Percentiles rank a stretch among this genome's conserved stretches.
Conservation (phyloP, 1,140 invertebrate species). For the Whitmania pigra region DNA sequence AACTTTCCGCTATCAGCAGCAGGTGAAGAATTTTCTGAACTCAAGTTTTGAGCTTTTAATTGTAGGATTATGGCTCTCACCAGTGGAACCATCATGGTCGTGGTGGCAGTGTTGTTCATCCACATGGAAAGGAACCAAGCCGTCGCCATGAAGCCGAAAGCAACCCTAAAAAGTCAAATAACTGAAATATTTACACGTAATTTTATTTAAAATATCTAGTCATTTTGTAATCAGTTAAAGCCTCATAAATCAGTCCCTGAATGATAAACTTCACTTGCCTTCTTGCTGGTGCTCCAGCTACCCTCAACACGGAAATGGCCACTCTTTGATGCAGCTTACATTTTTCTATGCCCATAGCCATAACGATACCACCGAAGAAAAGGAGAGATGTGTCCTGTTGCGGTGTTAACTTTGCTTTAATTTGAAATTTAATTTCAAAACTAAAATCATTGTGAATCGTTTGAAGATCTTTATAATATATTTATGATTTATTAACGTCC, state of each 20-base stretch:
- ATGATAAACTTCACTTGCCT: background rate
- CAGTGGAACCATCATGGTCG: conserved; percentile 42
- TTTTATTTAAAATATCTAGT: no score
- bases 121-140: conserved; percentile 43
- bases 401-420: no score
- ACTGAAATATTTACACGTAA: no score
- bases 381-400: conserved; percentile 66
- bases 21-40: background rate
- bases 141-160: conserved; percentile 39
- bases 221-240: no score
- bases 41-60: conserved; percentile 23
- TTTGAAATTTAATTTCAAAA: no score
- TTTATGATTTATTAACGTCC: no score
- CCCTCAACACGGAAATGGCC: conserved; percentile 58
- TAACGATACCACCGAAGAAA: conserved; percentile 56
- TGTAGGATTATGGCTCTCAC: conserved; percentile 34
- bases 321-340: conserved; percentile 69
- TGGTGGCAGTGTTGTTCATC: conserved; percentile 41
- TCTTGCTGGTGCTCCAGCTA: conserved; percentile 6
- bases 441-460: no score
- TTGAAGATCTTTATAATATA: no score
- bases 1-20: no score
- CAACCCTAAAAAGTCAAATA: conserved; percentile 26
- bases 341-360: conserved; percentile 71
- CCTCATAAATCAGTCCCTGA: background rate